Base-by-base conservation (phyloP, 30 jellyfish, hydroid and myxozoan species). In the Hydractinia echinata region DNA sequence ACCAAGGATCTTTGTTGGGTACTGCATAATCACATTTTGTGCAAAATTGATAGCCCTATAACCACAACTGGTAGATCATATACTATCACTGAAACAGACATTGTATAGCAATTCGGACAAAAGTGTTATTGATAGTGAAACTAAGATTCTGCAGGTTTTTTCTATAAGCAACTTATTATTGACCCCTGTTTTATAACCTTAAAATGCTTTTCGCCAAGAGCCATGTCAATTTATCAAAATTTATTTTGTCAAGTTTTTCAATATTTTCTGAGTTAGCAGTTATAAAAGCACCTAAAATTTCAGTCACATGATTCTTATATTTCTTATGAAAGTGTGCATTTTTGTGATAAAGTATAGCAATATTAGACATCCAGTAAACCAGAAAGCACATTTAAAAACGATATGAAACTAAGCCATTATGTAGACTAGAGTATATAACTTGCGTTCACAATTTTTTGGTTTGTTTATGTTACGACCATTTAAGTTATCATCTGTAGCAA, bases 1-100 rank as follows among this genome's bases (percentile, higher is more conserved):
- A 71, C 79, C 7, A 4, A 64, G 74, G 74, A 64, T 64, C 51
- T 64, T 64, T 64, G 74, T 64, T 64, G 74, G 74, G 74, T 64
- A n/a, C 74, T 51, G 0, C 0, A 64, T 51, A 64, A 64, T 51
- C 74, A 64, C 2, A 64, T 64, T 64, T 13, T 9, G 39, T 13
- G 74, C 74, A 64, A 64, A 51, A 13, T 64, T 51, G 16, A 64
- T n/a, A 64, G 10, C 39, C 74, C 74, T 6, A 64, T 51, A 0
- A 64, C 74, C 19, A 13, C 74, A 64, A 64, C 74, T 64, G 74
- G 74, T 64, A 64, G 74, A 64, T 64, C 74, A 13, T 1, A 64
- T 64, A 64, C 18, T 51, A 3, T 4, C 74, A 64, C 6, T 64
- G 0, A 64, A 64, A 64, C 10, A 64, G 18, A 64, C 16, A 13